Percentiles rank a stretch among this genome's conserved stretches.
These are phyloP conservation scores for Pseudomyrmex pallidus DNA, from an alignment of 1,140 invertebrate genomes.

Conservation along the genomic window DNA sequence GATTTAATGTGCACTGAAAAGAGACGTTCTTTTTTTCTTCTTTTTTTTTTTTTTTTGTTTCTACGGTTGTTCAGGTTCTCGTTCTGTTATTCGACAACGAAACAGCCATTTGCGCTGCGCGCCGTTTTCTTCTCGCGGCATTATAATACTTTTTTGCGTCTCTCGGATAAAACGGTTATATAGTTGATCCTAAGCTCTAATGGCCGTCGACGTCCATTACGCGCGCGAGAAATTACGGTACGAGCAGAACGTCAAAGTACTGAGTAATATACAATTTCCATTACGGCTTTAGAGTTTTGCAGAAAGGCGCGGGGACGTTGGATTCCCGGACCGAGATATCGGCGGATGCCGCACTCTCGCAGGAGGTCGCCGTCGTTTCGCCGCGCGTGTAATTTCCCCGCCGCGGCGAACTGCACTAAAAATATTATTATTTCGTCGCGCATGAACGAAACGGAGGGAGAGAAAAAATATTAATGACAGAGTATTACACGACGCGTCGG, in stretches of 20 bases:
- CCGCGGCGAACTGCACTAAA: constrained; percentile 24
- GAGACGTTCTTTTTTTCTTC: no score
- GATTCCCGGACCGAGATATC: not conserved
- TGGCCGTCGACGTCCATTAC: constrained; percentile 3
- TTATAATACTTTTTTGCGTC: constrained; percentile 7
- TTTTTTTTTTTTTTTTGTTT: not conserved
- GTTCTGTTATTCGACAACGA: not conserved
- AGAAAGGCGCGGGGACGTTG: not conserved
- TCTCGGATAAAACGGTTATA: not conserved
- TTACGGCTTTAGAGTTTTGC: constrained; percentile 10
- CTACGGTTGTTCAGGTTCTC: not conserved
- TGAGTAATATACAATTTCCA: constrained; percentile 42
- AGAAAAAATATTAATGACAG: constrained; percentile 54
- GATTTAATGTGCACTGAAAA: not conserved
- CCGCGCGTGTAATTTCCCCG: constrained; percentile 29
- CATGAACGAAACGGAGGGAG: constrained; percentile 28
- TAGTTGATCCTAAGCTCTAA: constrained; percentile 14
- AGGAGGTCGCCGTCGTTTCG: constrained; percentile 19
- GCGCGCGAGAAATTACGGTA: constrained; percentile 16
- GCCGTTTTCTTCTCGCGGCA: not conserved
- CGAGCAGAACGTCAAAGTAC: constrained; percentile 25
- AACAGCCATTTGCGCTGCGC: not conserved
- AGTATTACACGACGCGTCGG: constrained; percentile 34
- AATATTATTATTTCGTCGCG: constrained; percentile 64
- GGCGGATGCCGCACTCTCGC: not conserved